These are phyloP conservation scores for Ageneiosus marmoratus DNA, from an alignment of 2,113 vertebrate species.

Conservation along the genomic window DNA sequence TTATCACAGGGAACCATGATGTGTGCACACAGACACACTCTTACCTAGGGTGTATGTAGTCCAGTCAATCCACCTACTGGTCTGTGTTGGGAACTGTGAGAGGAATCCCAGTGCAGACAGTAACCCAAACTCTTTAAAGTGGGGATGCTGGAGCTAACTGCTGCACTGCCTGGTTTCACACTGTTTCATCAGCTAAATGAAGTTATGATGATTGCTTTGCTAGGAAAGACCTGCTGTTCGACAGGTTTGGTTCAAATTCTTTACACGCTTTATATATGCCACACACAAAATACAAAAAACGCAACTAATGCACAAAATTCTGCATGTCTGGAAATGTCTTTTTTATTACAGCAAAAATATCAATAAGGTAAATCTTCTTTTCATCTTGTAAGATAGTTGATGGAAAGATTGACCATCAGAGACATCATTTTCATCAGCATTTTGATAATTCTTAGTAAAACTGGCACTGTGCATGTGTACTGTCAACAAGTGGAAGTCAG, in stretches of 20 bases:
- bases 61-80: not conserved
- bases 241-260: not conserved
- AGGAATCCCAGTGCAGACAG: not conserved
- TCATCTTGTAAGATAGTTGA: slow-evolving; percentile 31
- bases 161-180: not conserved
- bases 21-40: not conserved
- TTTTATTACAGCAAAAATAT: slow-evolving; percentile 60
- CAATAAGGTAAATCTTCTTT: slow-evolving; percentile 43
- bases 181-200: not conserved
- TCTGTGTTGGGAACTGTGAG: not conserved
- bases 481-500: slow-evolving; percentile 49
- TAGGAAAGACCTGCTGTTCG: not conserved
- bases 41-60: not conserved
- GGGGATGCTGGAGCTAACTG: not conserved
- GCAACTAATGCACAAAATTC: not conserved
- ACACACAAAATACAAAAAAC: not conserved
- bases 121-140: not conserved
- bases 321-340: slow-evolving; percentile 27
- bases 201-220: not conserved
- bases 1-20: not conserved
- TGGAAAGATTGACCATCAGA: slow-evolving; percentile 43
- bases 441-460: slow-evolving; percentile 48
- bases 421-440: slow-evolving; percentile 31
- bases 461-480: slow-evolving; percentile 53
- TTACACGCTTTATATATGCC: not conserved